Evolutionary conservation across 2,797 vertebrate species (phyloP).

Genomic region (Danio tinwini): DNA sequence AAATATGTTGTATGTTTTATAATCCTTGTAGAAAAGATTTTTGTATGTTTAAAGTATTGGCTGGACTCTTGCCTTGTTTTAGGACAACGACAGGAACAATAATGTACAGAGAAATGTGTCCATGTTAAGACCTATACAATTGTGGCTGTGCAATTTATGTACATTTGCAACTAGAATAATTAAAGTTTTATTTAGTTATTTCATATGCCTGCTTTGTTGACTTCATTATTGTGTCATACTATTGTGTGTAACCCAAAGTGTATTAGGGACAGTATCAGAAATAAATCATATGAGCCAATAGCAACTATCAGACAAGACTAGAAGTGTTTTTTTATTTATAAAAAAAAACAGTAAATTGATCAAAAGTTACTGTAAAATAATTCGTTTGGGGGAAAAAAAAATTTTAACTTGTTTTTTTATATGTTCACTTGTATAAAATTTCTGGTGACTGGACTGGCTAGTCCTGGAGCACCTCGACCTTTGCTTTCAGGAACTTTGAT

Average conservation of each 20-base stretch:
- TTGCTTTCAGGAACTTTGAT: no score
- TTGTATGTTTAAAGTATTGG: constrained; percentile 96
- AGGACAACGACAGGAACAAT: constrained; percentile 89
- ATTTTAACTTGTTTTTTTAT: no score
- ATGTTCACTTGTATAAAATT: no score
- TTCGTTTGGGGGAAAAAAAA: no score
- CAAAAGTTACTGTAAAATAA: no score
- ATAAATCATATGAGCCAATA: neutral
- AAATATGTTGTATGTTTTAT: constrained; percentile 94
- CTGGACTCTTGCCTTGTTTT: constrained; percentile 82
- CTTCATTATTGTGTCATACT: constrained; percentile 22
- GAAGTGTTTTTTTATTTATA: no score
- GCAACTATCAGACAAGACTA: neutral
- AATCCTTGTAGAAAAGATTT: constrained; percentile 93
- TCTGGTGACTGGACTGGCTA: no score
- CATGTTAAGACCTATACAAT: constrained; percentile 85
- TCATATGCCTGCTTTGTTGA: constrained; percentile 73
- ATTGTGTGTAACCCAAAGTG: neutral
- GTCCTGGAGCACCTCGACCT: no score
- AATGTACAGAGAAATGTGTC: constrained; percentile 94
- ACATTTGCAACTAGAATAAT: constrained; percentile 99
- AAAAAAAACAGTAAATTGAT: no score
- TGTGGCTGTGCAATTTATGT: constrained; percentile 99
- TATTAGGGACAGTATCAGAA: neutral
- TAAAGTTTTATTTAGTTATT: constrained; percentile 99